Evolutionary conservation across 2,113 vertebrate species (phyloP), one percentile per base, ranked within the genome.

Genomic region (Onychostruthus taczanowskii): DNA sequence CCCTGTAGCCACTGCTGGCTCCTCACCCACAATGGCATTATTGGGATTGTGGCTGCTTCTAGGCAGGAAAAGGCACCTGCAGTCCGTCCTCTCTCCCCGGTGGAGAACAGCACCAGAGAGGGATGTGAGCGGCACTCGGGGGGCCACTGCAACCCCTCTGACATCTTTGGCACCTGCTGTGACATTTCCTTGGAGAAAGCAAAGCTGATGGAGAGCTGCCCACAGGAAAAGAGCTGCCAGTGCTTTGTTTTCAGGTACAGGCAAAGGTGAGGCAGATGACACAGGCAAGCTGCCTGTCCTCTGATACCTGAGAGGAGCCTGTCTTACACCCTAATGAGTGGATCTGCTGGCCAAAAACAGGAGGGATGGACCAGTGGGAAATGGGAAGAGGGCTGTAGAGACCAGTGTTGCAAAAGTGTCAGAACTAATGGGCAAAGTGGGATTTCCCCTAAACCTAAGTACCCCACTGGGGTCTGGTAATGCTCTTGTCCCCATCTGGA

Each of bases 51-150:
- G 7, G 22, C 30, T 49, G 28, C 35, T 13, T 3, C 7, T 11
- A 24, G 58, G 62, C 6, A 10, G 33, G 22, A 61, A 35, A 52
- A 66, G 26, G 35, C 28, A 14, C 28, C 5, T 27, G 44, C 20
- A 12, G 0, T 33, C 23, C 16, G 0, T 33, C 23, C 31, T 69
- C 26, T 33, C 30, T 35, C 16, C 30, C 24, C 0, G 0, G 27
- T 16, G 33, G 43, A n/a, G 33, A 26, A 62, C 7, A 5, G 21
- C 82, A 78, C 17, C 28, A 11, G 16, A 35, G 23, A 77, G 13
- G 13, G 27, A 28, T 21, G 31, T 50, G 33, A 56, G 26, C 33
- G 24, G 41, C 5, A 12, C 12, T 20, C 9, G 1, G 10, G 10
- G 27, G 13, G 17, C 7, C 66, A 33, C 39, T 21, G 2, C 58